Evolutionary conservation across 2,888 invertebrate genomes (phyloP).

Genomic region (Troides aeacus): DNA sequence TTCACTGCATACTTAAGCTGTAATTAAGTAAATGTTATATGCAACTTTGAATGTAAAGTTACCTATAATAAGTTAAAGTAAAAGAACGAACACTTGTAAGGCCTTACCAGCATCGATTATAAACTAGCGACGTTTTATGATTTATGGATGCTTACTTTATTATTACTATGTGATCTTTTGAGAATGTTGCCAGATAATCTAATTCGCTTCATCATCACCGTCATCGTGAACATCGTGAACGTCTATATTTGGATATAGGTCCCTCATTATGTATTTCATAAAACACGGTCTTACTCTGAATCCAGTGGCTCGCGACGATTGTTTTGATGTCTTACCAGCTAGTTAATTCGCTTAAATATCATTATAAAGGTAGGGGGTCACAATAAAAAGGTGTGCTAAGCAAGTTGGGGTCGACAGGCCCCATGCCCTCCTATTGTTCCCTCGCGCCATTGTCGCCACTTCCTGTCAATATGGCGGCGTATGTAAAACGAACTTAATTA

Average conservation of each 20-base stretch:
- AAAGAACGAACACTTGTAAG: too few species aligned
- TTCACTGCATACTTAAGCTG: too few species aligned
- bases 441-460: conserved; percentile 33
- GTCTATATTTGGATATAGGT: not conserved
- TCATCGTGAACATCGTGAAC: not conserved
- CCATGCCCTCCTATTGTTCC: conserved; percentile 36
- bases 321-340: not conserved
- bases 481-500: conserved; percentile 29
- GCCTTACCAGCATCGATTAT: too few species aligned
- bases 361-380: not conserved
- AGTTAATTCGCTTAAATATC: not conserved
- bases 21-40: too few species aligned
- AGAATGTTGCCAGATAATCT: too few species aligned
- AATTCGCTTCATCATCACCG: not conserved
- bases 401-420: conserved; percentile 26
- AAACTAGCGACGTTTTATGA: too few species aligned
- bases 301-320: not conserved
- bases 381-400: conserved; percentile 19
- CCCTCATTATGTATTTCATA: not conserved
- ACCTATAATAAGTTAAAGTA: too few species aligned
- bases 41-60: too few species aligned
- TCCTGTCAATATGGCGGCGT: conserved; percentile 33
- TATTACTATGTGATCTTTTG: too few species aligned
- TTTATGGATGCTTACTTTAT: too few species aligned
- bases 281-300: not conserved